phyloP scores from a whole-genome alignment of 2,113 vertebrate genomes.

The Mesembrinibis cayennensis region DNA sequence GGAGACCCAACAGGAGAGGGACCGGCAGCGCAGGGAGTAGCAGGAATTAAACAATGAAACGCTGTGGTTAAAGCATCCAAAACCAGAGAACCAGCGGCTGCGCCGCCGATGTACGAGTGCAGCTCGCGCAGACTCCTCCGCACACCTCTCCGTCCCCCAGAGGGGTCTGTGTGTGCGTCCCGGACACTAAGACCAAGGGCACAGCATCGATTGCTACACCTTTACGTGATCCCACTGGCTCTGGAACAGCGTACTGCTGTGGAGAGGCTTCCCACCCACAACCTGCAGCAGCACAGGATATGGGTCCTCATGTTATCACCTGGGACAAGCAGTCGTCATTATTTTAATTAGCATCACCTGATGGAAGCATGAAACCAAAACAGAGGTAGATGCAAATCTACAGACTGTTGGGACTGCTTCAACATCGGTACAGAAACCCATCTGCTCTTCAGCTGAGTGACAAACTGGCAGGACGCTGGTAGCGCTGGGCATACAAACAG shows the following conservation, averaged over 20 bases:
- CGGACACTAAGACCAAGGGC: not conserved
- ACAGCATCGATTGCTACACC: not conserved
- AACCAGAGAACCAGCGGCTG: not conserved
- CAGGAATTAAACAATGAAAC: not conserved
- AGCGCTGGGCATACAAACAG: not conserved
- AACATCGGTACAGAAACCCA: not conserved
- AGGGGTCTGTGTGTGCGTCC: not conserved
- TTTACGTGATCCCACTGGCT: not conserved
- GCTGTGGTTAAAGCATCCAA: not conserved
- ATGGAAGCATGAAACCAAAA: not conserved
- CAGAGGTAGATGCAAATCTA: not conserved
- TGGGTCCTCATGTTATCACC: not conserved
- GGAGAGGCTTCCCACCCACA: not conserved
- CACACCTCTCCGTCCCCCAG: rapidly evolving
- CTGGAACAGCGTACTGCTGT: not conserved
- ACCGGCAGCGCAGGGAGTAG: not conserved
- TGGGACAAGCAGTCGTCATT: not conserved
- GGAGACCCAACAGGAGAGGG: not conserved
- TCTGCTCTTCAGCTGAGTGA: not conserved
- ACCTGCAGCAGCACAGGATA: not conserved
- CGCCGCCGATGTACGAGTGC: rapidly evolving
- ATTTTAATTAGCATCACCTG: not conserved
- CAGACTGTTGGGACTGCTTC: not conserved
- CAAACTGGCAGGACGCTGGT: not conserved
- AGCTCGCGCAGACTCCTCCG: not conserved